phyloP scores from a whole-genome alignment of 2,888 invertebrate genomes.

The Cephus spinipes region DNA sequence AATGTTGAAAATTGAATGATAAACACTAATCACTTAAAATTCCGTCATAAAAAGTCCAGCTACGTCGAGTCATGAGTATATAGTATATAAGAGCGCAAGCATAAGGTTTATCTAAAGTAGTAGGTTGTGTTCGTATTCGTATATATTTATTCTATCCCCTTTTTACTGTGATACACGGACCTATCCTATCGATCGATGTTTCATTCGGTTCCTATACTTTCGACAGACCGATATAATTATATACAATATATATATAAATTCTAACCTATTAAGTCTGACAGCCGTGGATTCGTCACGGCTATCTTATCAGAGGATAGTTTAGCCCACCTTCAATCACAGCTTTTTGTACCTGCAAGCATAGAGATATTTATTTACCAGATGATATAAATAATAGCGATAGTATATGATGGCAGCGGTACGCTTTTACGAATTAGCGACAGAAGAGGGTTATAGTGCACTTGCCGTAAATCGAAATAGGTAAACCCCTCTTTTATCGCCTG shows the following conservation, averaged over 20 bases:
- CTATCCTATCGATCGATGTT: slow-evolving; percentile 7
- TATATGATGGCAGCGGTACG: not conserved
- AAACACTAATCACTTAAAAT: not conserved
- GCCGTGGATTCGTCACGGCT: not conserved
- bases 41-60: not conserved
- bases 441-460: not conserved
- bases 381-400: slow-evolving; percentile 25
- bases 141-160: slow-evolving; percentile 13
- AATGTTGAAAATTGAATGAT: not conserved
- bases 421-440: not conserved
- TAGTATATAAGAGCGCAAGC: not conserved
- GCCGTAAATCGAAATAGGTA: not conserved
- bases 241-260: not conserved
- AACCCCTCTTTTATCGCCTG: not conserved
- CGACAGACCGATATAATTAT: not conserved
- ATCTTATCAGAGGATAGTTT: not conserved
- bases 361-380: slow-evolving; percentile 56
- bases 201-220: not conserved
- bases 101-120: slow-evolving; percentile 1
- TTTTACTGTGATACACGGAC: slow-evolving; percentile 23
- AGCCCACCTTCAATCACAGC: slow-evolving; percentile 19
- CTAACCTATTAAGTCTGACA: not conserved
- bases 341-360: slow-evolving; percentile 57
- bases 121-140: slow-evolving; percentile 9
- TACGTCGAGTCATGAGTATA: not conserved